Conservation (phyloP, 2,888 invertebrate genomes). For the Gari tellinella region DNA sequence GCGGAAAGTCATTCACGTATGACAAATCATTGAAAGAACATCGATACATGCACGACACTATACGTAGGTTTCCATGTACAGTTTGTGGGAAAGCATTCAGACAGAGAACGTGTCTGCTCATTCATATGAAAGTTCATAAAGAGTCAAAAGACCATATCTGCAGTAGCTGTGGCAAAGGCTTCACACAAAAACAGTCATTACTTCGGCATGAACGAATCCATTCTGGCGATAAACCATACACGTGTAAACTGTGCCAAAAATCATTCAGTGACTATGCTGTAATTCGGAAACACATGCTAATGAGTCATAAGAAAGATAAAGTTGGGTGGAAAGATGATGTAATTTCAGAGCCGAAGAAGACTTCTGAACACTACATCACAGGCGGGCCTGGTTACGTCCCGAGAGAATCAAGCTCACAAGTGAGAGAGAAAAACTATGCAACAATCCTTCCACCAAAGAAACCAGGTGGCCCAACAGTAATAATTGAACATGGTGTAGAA, state of each 20-base stretch:
- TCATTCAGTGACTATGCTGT: slow-evolving; percentile 80
- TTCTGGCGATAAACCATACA: slow-evolving; percentile 83
- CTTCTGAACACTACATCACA: slow-evolving; percentile 31
- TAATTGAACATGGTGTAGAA: background rate
- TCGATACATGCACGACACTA: slow-evolving; percentile 81
- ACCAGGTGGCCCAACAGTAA: background rate
- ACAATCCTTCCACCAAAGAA: background rate
- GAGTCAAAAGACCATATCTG: slow-evolving; percentile 83
- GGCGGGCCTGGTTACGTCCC: slow-evolving; percentile 41
- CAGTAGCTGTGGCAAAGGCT: slow-evolving; percentile 83
- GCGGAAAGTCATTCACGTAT: slow-evolving; percentile 74
- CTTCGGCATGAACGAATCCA: slow-evolving; percentile 85
- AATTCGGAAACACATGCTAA: slow-evolving; percentile 76
- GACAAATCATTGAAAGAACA: slow-evolving; percentile 79
- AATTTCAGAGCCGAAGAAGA: slow-evolving; percentile 9
- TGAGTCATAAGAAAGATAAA: slow-evolving; percentile 73
- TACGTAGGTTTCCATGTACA: slow-evolving; percentile 81
- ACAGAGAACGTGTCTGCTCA: slow-evolving; percentile 83
- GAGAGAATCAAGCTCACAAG: slow-evolving; percentile 7
- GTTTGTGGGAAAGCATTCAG: slow-evolving; percentile 82
- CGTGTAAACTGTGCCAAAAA: slow-evolving; percentile 82
- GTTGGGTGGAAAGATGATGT: slow-evolving; percentile 71
- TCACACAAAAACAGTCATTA: slow-evolving; percentile 84
- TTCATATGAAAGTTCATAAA: slow-evolving; percentile 84
- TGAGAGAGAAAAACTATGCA: slow-evolving; percentile 2